Conservation (phyloP, 2,113 vertebrate species). For the Chlorodrepanis virens region DNA sequence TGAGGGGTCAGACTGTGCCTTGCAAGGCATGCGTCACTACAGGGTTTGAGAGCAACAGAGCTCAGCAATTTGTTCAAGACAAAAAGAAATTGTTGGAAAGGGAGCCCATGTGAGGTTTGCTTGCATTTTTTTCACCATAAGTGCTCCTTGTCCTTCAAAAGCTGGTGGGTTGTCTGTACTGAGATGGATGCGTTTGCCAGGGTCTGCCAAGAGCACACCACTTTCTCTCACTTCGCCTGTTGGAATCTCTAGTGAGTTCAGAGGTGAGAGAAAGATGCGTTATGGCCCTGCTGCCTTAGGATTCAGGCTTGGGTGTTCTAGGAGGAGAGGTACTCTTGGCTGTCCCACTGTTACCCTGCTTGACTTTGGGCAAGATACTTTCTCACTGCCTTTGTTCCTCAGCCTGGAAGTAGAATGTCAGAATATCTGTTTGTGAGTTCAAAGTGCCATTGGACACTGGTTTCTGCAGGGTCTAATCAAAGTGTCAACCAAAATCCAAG, state of each 20-base stretch:
- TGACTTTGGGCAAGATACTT: neutral
- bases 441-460: neutral
- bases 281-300: neutral
- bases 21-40: neutral
- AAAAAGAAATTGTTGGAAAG: neutral
- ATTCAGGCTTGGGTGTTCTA: neutral
- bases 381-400: neutral
- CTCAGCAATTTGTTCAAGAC: neutral
- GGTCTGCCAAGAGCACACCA: neutral
- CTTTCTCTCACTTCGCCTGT: neutral
- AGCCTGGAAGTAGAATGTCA: neutral
- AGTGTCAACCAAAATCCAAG: neutral
- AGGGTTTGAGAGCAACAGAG: neutral
- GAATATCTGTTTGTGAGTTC: neutral
- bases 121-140: neutral
- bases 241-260: neutral
- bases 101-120: neutral
- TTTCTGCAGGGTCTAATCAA: neutral
- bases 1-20: neutral
- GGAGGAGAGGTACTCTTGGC: neutral
- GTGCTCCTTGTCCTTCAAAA: neutral
- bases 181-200: fast-evolving
- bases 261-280: neutral
- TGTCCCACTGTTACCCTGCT: neutral
- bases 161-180: neutral